These are phyloP conservation scores for Pelodytes ibericus DNA, from an alignment of 2,797 vertebrate species.

Conservation along the genomic window DNA sequence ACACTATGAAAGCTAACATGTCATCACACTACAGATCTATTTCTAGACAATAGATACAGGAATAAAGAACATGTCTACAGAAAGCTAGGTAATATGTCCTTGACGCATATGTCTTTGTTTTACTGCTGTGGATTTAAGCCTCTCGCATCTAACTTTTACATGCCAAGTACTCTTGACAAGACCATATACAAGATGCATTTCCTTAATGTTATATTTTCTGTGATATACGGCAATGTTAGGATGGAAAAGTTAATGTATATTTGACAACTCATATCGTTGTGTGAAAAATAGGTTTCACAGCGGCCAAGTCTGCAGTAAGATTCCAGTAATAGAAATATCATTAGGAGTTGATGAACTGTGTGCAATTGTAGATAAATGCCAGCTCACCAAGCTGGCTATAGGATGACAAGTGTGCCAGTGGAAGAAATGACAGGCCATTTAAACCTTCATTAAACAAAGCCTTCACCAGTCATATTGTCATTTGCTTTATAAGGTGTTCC, in stretches of 20 bases:
- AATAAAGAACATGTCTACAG: not conserved
- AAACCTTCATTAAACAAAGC: conserved; percentile 47
- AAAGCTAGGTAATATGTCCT: not conserved
- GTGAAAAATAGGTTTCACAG: conserved; percentile 41
- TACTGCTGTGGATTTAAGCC: conserved; percentile 25
- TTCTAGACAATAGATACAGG: too few relatives aligned
- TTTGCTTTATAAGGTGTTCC: conserved; percentile 26
- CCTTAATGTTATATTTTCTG: conserved; percentile 35
- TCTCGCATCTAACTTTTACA: conserved; percentile 34
- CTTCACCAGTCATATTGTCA: conserved; percentile 36
- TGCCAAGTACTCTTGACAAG: conserved; percentile 34
- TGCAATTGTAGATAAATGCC: conserved; percentile 44
- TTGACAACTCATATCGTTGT: conserved; percentile 48
- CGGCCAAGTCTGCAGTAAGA: conserved; percentile 45
- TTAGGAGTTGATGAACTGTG: conserved; percentile 54
- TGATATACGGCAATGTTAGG: conserved; percentile 46
- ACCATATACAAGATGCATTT: conserved; percentile 49
- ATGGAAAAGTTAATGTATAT: conserved; percentile 49
- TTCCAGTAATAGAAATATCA: conserved; percentile 57
- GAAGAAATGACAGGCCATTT: conserved; percentile 49
- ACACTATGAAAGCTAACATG: too few relatives aligned
- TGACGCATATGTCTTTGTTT: not conserved
- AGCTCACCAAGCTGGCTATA: conserved; percentile 37
- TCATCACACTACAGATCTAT: too few relatives aligned
- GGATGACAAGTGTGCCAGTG: conserved; percentile 36